Percentiles rank a stretch among this genome's conserved stretches.
Evolutionary conservation across 1,140 invertebrate species (phyloP).

Genomic region (Hyles vespertilio): DNA sequence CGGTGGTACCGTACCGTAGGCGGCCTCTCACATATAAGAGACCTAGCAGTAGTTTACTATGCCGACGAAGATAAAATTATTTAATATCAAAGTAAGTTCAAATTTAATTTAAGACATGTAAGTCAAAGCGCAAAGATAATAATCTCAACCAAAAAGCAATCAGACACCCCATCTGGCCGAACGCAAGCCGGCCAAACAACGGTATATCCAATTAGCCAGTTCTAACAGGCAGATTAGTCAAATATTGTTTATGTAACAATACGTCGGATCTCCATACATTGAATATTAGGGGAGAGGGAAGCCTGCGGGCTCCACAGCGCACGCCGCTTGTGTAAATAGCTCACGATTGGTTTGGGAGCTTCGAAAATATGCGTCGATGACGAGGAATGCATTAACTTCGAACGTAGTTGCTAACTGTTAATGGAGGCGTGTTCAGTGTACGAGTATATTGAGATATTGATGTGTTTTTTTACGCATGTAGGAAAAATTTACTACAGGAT

Average conservation of each 20-base stretch:
- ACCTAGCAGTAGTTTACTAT: too few relatives aligned
- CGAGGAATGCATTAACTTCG: not conserved
- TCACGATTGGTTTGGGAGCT: too few relatives aligned
- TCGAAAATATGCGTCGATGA: too few relatives aligned
- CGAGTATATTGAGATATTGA: too few relatives aligned
- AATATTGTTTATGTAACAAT: constrained; percentile 60
- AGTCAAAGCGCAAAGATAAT: not conserved
- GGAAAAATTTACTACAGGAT: too few relatives aligned
- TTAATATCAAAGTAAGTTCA: too few relatives aligned
- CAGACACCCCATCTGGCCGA: constrained; percentile 5
- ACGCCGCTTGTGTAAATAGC: not conserved
- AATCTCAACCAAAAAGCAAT: not conserved
- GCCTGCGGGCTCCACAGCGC: not conserved
- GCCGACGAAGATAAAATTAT: too few relatives aligned
- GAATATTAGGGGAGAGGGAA: constrained; percentile 39
- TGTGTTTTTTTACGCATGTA: too few relatives aligned
- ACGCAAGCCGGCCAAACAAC: constrained; percentile 19
- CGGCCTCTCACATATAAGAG: too few relatives aligned
- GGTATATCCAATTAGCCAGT: constrained; percentile 56
- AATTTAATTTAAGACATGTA: too few relatives aligned
- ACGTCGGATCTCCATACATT: constrained; percentile 58
- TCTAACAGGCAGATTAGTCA: constrained; percentile 57
- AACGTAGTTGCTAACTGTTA: not conserved
- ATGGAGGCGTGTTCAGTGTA: not conserved
- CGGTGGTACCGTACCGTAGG: not conserved